A percentile compares a stretch with the other conserved stretches of the same genome.
phyloP scores from a whole-genome alignment of 2,113 vertebrate genomes.

The Chauna torquata region DNA sequence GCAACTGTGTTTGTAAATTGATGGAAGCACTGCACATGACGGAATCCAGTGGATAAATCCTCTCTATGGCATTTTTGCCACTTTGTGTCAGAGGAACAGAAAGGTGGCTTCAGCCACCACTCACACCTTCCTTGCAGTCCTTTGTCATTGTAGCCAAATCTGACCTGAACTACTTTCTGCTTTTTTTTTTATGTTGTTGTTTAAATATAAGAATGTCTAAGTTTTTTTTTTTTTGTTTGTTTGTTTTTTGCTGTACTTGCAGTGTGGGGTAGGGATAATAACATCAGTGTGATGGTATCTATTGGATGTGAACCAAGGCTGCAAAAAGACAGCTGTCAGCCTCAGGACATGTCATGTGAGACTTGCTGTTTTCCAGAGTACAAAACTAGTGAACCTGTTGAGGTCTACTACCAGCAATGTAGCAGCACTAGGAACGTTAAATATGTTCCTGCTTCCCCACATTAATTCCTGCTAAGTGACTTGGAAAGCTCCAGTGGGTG shows the following conservation, averaged over 20 bases:
- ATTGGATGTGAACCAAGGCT: not conserved
- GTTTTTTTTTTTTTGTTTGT: not conserved
- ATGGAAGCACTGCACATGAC: fast-evolving
- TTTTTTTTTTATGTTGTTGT: not conserved
- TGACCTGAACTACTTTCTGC: not conserved
- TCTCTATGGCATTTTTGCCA: not conserved
- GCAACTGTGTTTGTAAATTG: not conserved
- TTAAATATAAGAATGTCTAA: not conserved
- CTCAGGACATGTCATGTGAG: not conserved
- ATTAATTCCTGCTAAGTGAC: not conserved
- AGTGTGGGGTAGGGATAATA: not conserved
- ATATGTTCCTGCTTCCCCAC: not conserved
- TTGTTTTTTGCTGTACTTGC: not conserved
- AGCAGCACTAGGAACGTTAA: not conserved
- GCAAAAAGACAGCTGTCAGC: not conserved
- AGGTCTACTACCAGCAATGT: not conserved
- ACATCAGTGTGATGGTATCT: fast-evolving
- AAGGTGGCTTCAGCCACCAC: not conserved
- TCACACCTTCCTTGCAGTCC: not conserved
- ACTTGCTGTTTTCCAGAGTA: not conserved
- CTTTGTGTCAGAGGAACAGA: not conserved
- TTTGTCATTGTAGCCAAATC: not conserved
- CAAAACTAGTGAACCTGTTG: not conserved
- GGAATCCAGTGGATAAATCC: not conserved
- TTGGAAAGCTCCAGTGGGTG: conserved; percentile 45